phyloP scores from a whole-genome alignment of 2,113 vertebrate species.

The Tenrec ecaudatus region DNA sequence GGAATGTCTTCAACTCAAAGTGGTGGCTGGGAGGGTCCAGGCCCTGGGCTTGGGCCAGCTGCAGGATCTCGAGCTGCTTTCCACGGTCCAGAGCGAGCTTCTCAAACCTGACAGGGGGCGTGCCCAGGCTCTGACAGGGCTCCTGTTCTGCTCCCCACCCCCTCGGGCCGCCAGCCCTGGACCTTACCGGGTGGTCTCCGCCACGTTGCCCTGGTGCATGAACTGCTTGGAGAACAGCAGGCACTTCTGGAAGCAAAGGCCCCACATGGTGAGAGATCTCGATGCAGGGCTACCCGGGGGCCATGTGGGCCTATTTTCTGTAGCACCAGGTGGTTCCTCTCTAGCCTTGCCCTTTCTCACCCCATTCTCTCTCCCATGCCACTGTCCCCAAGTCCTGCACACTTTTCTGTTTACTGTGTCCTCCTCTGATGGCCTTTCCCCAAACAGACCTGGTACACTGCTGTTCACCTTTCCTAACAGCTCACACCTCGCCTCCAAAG shows the following conservation, averaged over 20 bases:
- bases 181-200: slow-evolving; percentile 94
- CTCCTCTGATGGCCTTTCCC: background rate
- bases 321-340: background rate
- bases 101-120: slow-evolving; percentile 90
- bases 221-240: slow-evolving; percentile 96
- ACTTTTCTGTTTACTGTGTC: background rate
- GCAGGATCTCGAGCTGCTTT: slow-evolving; percentile 94
- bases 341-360: background rate
- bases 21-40: slow-evolving; percentile 95
- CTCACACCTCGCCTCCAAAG: slow-evolving; percentile 8
- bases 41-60: slow-evolving; percentile 92
- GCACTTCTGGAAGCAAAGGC: slow-evolving; percentile 91
- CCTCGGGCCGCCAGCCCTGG: background rate
- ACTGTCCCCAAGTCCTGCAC: background rate
- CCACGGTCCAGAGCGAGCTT: slow-evolving; percentile 94
- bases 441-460: slow-evolving; percentile 36
- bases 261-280: slow-evolving; percentile 21
- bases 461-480: slow-evolving; percentile 24
- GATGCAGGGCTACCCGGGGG: background rate
- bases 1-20: slow-evolving; percentile 95
- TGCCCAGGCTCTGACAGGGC: background rate
- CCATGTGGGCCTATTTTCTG: background rate
- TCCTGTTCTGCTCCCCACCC: background rate
- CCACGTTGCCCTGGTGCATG: slow-evolving; percentile 95
- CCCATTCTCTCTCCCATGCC: background rate